Evolutionary conservation across 2,888 invertebrate species (phyloP).

Genomic region (Conchocele bisecta): DNA sequence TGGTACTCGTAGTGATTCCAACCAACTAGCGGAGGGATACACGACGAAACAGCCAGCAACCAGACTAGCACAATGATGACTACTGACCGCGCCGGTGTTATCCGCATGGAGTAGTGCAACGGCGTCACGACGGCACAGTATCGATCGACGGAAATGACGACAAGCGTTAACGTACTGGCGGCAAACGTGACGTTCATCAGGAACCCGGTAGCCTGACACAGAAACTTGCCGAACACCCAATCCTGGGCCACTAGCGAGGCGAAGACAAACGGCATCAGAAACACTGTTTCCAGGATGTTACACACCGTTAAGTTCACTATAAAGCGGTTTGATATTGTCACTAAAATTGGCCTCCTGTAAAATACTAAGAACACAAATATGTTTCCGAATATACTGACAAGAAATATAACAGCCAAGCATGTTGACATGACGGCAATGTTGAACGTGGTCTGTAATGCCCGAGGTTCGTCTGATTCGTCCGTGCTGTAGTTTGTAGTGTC

Average conservation of each 20-base stretch:
- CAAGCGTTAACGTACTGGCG: slow-evolving; percentile 86
- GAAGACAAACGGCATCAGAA: slow-evolving; percentile 83
- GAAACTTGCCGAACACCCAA: slow-evolving; percentile 74
- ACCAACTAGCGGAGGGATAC: slow-evolving; percentile 81
- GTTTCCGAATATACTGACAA: slow-evolving; percentile 88
- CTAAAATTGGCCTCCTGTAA: slow-evolving; percentile 88
- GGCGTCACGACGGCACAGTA: slow-evolving; percentile 88
- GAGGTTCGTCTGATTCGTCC: too few relatives aligned
- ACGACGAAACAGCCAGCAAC: slow-evolving; percentile 82
- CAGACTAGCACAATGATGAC: slow-evolving; percentile 83
- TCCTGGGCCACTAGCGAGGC: slow-evolving; percentile 79
- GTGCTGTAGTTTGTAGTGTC: too few relatives aligned
- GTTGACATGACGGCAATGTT: slow-evolving; percentile 62
- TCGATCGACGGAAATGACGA: slow-evolving; percentile 87
- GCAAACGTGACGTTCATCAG: slow-evolving; percentile 85
- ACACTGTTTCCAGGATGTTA: slow-evolving; percentile 83
- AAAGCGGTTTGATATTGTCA: slow-evolving; percentile 90
- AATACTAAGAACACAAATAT: slow-evolving; percentile 89
- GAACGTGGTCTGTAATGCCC: too few relatives aligned
- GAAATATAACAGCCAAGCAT: slow-evolving; percentile 66
- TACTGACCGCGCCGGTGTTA: slow-evolving; percentile 83
- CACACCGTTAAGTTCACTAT: slow-evolving; percentile 85
- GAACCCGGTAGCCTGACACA: slow-evolving; percentile 86
- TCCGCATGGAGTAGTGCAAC: slow-evolving; percentile 86
- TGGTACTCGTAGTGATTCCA: slow-evolving; percentile 76